Evolutionary conservation across 2,113 vertebrate genomes (phyloP).

Genomic region (Grantiella picta): DNA sequence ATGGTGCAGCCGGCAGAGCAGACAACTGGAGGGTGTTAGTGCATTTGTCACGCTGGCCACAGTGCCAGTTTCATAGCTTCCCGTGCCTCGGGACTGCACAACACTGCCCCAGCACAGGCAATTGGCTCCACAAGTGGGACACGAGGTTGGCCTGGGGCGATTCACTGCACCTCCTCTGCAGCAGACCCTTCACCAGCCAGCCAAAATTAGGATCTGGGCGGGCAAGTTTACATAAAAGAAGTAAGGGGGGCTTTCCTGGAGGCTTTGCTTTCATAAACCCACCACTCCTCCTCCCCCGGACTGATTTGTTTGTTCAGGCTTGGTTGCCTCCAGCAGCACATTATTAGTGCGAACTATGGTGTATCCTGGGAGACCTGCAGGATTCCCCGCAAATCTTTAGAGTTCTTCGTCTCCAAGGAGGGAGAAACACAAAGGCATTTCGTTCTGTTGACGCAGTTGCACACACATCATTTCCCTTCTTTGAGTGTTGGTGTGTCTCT

Average conservation of each 20-base stretch:
- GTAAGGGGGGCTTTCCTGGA: background rate
- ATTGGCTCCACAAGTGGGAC: background rate
- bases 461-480: background rate
- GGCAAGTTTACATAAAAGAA: slow-evolving; percentile 36
- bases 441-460: background rate
- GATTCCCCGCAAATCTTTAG: slow-evolving; percentile 52
- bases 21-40: background rate
- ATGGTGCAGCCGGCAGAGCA: background rate
- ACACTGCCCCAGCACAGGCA: background rate
- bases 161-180: background rate
- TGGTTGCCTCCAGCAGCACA: slow-evolving; percentile 69
- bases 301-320: slow-evolving; percentile 65
- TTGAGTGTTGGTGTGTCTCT: background rate
- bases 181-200: background rate
- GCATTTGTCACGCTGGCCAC: background rate
- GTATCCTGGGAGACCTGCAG: slow-evolving; percentile 68
- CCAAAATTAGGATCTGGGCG: slow-evolving; percentile 2
- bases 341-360: slow-evolving; percentile 53
- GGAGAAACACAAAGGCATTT: slow-evolving; percentile 37
- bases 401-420: slow-evolving; percentile 21
- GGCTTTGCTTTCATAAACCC: slow-evolving; percentile 9
- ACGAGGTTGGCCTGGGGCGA: background rate
- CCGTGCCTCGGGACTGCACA: background rate
- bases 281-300: background rate
- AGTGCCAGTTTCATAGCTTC: background rate